phyloP scores from a whole-genome alignment of 2,797 vertebrate genomes.

The Anisognathus igniventris region DNA sequence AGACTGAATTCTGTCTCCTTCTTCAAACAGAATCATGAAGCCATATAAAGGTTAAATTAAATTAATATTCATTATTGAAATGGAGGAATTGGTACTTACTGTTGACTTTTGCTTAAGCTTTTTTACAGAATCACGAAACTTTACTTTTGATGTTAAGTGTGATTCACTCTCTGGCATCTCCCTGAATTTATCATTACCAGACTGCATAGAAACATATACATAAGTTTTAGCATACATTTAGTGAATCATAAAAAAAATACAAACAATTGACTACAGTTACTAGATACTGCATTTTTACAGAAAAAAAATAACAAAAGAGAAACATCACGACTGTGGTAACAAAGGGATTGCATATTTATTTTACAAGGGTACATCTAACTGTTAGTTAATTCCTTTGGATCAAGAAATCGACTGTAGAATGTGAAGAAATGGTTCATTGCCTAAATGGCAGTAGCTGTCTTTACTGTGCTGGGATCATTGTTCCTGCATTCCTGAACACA shows the following conservation, averaged over 20 bases:
- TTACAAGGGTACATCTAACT: not conserved
- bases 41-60: not conserved
- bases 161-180: constrained; percentile 44
- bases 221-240: not conserved
- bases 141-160: constrained; percentile 73
- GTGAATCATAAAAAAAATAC: not conserved
- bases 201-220: constrained; percentile 29
- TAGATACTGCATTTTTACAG: not conserved
- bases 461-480: not conserved
- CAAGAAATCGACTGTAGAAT: not conserved
- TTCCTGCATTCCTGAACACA: not conserved
- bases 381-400: not conserved
- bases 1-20: not conserved
- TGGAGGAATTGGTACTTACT: constrained; percentile 62
- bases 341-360: not conserved
- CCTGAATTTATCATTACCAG: constrained; percentile 37
- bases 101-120: constrained; percentile 68
- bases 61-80: not conserved
- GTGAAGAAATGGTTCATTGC: not conserved
- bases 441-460: not conserved
- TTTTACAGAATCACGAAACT: constrained; percentile 75
- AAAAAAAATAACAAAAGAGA: not conserved
- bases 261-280: not conserved
- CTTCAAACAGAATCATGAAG: not conserved
- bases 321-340: not conserved